phyloP scores from a whole-genome alignment of 2,888 invertebrate genomes.

The Lasioglossum figueresi region DNA sequence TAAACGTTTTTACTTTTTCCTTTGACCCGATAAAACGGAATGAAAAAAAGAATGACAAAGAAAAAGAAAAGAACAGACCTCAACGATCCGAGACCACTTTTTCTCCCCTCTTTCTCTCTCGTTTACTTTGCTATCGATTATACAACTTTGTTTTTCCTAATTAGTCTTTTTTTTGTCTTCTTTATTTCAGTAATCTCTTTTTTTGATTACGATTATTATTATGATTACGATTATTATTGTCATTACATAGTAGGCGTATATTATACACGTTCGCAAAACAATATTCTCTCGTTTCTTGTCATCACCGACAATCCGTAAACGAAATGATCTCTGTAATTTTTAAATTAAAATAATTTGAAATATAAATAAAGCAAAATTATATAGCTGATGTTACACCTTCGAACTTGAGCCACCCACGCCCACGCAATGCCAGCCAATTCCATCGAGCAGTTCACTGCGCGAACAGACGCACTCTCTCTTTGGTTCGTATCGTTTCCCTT shows the following conservation, averaged over 20 bases:
- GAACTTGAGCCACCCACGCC: constrained; percentile 76
- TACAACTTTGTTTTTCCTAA: constrained; percentile 45
- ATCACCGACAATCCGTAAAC: constrained; percentile 79
- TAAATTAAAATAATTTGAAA: constrained; percentile 82
- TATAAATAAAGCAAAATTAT: constrained; percentile 74
- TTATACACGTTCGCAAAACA: constrained; percentile 70
- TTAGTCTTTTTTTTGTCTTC: constrained; percentile 37
- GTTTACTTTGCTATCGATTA: constrained; percentile 49
- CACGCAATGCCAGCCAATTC: constrained; percentile 31
- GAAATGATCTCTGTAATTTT: constrained; percentile 84
- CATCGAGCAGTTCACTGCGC: neutral
- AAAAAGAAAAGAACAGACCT: constrained; percentile 46
- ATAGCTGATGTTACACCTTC: constrained; percentile 76
- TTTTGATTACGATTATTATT: constrained; percentile 19
- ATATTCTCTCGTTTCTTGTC: constrained; percentile 79
- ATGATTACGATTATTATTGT: neutral
- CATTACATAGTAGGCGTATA: constrained; percentile 63
- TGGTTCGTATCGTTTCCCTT: neutral
- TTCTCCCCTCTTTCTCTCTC: constrained; percentile 17
- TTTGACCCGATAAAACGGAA: neutral
- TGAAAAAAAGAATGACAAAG: constrained; percentile 12
- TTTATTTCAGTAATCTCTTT: constrained; percentile 39
- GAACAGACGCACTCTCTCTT: neutral
- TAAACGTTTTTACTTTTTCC: constrained; percentile 65
- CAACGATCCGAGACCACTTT: constrained; percentile 33